Evolutionary conservation across 2,113 vertebrate genomes (phyloP), one percentile per base, ranked within the genome.

Genomic region (Corvus hawaiiensis): DNA sequence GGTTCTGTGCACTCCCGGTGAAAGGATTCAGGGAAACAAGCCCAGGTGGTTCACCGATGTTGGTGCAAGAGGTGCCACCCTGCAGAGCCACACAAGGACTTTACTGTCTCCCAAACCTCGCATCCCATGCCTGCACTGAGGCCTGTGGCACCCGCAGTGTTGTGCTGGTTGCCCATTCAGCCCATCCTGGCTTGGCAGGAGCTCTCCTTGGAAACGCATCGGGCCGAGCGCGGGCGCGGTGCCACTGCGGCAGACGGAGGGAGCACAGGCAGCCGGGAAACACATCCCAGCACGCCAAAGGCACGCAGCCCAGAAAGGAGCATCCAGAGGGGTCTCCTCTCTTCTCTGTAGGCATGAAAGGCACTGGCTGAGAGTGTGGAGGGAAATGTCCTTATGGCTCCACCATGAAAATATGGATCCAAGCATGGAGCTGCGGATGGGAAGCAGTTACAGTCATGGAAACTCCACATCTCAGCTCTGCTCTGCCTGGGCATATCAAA

Each of bases 131-230:
- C 39, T 33, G 2, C 4, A 1, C 16, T 5, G 7, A 55, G 46
- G 48, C 26, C 63, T 0, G 30, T 55, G 72, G 49, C 30, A 35
- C 58, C 24, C 6, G 1, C 15, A 1, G 59, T 0, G 0, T 4
- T 41, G 90, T 39, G 56, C 54, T 77, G 52, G 13, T 35, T 77
- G 71, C 24, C 52, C 63, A 1, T 5, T 18, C 30, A 44, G 24
- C 73, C 44, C 14, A 0, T 8, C 79, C 46, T 24, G 68, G 4
- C 78, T 85, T 52, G 90, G 86, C 76, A 90, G 84, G 85, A 64
- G 35, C 52, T 83, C 39, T 44, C 41, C 51, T 33, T 11, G 58
- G 80, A 49, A 43, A 77, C 21, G 66, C 87, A 23, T 5, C 4
- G 2, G 87, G 92, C 93, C 2, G 19, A 22, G 54, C 41, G 5